These are phyloP conservation scores for Endomychus coccineus DNA, from an alignment of 2,888 invertebrate genomes.

Conservation along the genomic window DNA sequence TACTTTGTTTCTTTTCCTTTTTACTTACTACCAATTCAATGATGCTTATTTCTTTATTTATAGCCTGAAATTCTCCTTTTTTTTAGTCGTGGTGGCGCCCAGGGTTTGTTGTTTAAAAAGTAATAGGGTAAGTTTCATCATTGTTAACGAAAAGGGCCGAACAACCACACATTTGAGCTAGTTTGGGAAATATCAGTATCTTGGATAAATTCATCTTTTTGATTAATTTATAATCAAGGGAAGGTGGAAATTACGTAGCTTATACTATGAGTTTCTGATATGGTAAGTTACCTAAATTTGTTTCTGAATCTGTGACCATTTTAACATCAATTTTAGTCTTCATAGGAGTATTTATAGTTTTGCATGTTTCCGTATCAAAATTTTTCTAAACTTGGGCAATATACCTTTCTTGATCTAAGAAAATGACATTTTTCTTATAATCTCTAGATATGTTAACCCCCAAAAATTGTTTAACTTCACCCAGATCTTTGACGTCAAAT, in stretches of 20 bases:
- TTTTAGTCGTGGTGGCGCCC: too few species aligned
- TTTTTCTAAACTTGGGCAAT: slow-evolving; percentile 12
- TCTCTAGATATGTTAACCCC: slow-evolving; percentile 6
- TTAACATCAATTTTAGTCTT: slow-evolving; percentile 5
- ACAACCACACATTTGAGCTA: too few species aligned
- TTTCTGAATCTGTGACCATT: not conserved
- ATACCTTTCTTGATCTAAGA: slow-evolving; percentile 19
- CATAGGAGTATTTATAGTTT: slow-evolving; percentile 11
- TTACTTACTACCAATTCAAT: too few species aligned
- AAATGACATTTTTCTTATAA: slow-evolving; percentile 4
- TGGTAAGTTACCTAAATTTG: slow-evolving; percentile 1
- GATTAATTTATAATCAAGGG: too few species aligned
- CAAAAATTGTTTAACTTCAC: slow-evolving; percentile 5
- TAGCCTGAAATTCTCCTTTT: too few species aligned
- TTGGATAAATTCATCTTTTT: too few species aligned
- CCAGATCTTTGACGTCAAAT: slow-evolving; percentile 10
- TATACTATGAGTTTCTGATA: slow-evolving; percentile 8
- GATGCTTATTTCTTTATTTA: too few species aligned
- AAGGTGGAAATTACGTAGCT: slow-evolving; percentile 7
- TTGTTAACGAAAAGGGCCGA: too few species aligned
- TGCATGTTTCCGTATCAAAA: slow-evolving; percentile 15
- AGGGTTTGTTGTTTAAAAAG: too few species aligned
- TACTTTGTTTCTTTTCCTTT: too few species aligned
- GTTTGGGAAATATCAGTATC: too few species aligned
- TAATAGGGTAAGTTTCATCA: too few species aligned